Percentiles rank a stretch among this genome's conserved stretches.
Conservation (phyloP, 2,113 vertebrate species). For the Puntigrus tetrazona region DNA sequence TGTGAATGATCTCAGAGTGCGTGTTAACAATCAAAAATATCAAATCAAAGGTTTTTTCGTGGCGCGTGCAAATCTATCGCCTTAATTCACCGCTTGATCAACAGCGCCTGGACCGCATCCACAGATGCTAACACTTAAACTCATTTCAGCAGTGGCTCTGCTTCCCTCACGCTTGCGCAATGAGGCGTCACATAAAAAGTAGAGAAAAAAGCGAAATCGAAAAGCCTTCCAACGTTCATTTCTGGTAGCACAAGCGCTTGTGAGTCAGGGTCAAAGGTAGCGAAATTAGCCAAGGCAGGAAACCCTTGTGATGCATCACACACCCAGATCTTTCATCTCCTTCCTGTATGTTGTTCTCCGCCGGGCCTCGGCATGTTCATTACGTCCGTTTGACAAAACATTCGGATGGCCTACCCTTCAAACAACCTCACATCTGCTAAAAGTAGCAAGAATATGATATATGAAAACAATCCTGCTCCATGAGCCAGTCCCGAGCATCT, state of each 20-base stretch:
- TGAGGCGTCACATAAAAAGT: conserved; percentile 28
- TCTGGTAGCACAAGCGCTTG: background rate
- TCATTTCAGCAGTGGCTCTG: conserved; percentile 26
- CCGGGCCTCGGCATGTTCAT: conserved; percentile 10
- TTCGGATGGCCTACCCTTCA: conserved; percentile 17
- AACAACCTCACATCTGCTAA: conserved; percentile 44
- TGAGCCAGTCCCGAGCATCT: conserved; percentile 54
- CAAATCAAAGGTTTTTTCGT: conserved; percentile 55
- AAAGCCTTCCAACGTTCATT: conserved; percentile 19
- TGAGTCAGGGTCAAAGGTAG: background rate
- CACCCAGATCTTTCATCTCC: background rate
- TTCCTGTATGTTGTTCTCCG: conserved; percentile 13
- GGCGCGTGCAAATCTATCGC: conserved; percentile 38
- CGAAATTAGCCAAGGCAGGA: background rate
- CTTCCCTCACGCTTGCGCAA: conserved; percentile 13
- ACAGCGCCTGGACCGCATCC: conserved; percentile 29
- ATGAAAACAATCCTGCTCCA: conserved; percentile 60
- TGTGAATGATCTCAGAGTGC: conserved; percentile 61
- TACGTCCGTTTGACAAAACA: conserved; percentile 18
- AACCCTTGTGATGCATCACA: background rate
- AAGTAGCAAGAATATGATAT: conserved; percentile 51
- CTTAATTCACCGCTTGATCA: conserved; percentile 43
- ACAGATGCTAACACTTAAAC: conserved; percentile 43
- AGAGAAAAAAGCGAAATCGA: too few relatives aligned
- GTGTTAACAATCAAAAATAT: conserved; percentile 47